Percentiles rank a stretch among this genome's conserved stretches.
These are phyloP conservation scores for Marronus borbonicus DNA, from an alignment of 2,888 invertebrate species.

Conservation along the genomic window DNA sequence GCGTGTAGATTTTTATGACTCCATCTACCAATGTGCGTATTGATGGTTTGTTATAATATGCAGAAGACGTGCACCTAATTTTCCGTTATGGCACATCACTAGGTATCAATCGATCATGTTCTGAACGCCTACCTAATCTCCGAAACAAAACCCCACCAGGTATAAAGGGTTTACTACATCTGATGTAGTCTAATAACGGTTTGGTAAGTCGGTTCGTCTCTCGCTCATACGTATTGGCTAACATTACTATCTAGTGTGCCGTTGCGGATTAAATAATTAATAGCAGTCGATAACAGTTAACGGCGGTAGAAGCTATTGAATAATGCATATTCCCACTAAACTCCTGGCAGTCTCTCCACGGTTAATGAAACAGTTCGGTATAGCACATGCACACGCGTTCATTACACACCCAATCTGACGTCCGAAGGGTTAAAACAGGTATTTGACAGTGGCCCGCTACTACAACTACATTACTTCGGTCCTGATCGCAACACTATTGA, in stretches of 20 bases:
- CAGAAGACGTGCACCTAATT: constrained; percentile 26
- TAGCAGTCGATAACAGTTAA: constrained; percentile 58
- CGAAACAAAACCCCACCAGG: constrained; percentile 32
- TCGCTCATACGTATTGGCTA: constrained; percentile 44
- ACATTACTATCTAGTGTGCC: constrained; percentile 44
- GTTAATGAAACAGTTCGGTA: constrained; percentile 60
- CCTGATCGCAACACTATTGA: constrained; percentile 60
- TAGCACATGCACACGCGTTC: constrained; percentile 56
- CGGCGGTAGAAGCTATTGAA: constrained; percentile 53
- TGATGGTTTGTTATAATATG: neutral
- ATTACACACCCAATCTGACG: constrained; percentile 53
- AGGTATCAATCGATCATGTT: constrained; percentile 27
- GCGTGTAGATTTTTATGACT: no score
- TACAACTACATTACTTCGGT: constrained; percentile 59
- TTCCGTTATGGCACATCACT: constrained; percentile 29
- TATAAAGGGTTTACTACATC: constrained; percentile 44
- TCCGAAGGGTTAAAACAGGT: constrained; percentile 54
- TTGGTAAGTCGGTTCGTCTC: constrained; percentile 47
- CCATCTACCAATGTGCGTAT: neutral
- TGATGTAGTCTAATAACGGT: constrained; percentile 40
- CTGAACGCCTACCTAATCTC: constrained; percentile 27
- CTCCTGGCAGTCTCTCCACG: constrained; percentile 55
- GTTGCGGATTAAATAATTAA: constrained; percentile 57
- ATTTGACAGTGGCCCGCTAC: constrained; percentile 55
- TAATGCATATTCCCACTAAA: constrained; percentile 58